Evolutionary conservation across 2,888 invertebrate species (phyloP).

Genomic region (Plagodis dolabraria): DNA sequence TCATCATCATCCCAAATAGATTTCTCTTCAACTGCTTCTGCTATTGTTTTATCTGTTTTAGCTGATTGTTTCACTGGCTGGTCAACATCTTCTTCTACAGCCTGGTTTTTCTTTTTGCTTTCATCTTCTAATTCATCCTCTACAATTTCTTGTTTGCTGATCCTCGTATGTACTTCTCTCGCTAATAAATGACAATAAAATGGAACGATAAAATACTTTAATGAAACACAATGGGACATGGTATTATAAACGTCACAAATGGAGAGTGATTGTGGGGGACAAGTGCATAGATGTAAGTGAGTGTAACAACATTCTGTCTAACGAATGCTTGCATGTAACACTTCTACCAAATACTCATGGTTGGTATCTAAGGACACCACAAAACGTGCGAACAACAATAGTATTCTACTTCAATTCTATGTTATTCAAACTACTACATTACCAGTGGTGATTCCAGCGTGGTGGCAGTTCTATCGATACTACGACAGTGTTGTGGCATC

Average conservation of each 20-base stretch:
- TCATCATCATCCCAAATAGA: conserved; percentile 65
- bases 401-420: conserved; percentile 57
- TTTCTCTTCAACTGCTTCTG: conserved; percentile 57
- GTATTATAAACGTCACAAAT: conserved; percentile 67
- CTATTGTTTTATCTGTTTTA: conserved; percentile 56
- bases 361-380: conserved; percentile 65
- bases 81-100: conserved; percentile 54
- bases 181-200: conserved; percentile 67
- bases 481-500: conserved; percentile 40
- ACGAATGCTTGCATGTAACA: conserved; percentile 67
- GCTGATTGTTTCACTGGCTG: conserved; percentile 48
- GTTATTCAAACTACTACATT: conserved; percentile 71
- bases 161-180: conserved; percentile 79
- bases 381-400: conserved; percentile 64
- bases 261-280: conserved; percentile 37
- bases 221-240: conserved; percentile 48
- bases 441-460: conserved; percentile 53
- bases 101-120: conserved; percentile 52
- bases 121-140: conserved; percentile 80
- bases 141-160: conserved; percentile 74
- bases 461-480: conserved; percentile 41
- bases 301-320: conserved; percentile 69
- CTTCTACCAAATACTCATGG: conserved; percentile 62
- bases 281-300: conserved; percentile 23
- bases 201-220: conserved; percentile 36